A percentile compares a stretch with the other conserved stretches of the same genome.
Evolutionary conservation across 2,113 vertebrate genomes (phyloP).

Genomic region (Corapipo altera): DNA sequence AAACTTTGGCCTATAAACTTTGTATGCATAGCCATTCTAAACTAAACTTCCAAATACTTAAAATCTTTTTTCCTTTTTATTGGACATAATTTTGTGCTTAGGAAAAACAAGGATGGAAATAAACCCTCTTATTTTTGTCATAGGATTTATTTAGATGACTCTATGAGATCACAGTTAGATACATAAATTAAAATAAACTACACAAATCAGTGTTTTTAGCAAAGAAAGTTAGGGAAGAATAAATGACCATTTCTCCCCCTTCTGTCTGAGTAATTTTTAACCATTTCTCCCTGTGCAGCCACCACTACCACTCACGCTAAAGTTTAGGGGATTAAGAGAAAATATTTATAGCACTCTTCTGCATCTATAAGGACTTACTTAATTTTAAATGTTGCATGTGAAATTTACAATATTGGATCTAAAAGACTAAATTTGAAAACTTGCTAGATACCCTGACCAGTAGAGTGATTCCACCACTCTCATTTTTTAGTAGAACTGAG

Average conservation of each 20-base stretch:
- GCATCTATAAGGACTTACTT: background rate
- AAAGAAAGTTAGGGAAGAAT: background rate
- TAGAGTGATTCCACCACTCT: background rate
- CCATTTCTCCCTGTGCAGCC: background rate
- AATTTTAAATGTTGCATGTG: background rate
- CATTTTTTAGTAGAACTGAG: background rate
- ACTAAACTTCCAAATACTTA: constrained; percentile 45
- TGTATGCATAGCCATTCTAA: background rate
- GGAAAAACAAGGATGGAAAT: constrained; percentile 2
- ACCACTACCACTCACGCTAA: background rate
- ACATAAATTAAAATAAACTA: constrained; percentile 28
- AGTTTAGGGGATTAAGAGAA: background rate
- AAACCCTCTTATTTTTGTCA: constrained; percentile 15
- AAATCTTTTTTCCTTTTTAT: constrained; percentile 55
- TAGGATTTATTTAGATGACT: background rate
- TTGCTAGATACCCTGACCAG: background rate
- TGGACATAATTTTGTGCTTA: constrained; percentile 9
- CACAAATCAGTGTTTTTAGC: background rate
- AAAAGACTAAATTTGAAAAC: background rate
- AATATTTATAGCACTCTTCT: background rate
- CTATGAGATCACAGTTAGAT: background rate
- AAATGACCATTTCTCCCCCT: background rate
- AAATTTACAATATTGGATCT: background rate
- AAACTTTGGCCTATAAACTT: constrained; percentile 7
- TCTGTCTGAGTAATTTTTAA: background rate